Evolutionary conservation across 2,113 vertebrate species (phyloP).

Genomic region (Microtus pennsylvanicus): DNA sequence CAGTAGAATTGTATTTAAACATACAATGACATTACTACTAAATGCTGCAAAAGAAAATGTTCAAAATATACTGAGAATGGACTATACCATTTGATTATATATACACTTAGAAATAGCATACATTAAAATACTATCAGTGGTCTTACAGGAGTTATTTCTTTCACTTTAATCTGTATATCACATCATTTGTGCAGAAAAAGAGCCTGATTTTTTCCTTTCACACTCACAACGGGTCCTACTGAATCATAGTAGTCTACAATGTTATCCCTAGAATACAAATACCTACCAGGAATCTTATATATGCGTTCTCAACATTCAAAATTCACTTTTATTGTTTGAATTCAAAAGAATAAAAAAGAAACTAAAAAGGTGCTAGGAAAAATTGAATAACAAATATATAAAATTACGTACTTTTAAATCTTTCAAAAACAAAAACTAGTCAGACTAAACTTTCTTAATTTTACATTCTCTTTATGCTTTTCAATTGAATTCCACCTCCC

Average conservation of each 20-base stretch:
- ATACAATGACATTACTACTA: conserved; percentile 39
- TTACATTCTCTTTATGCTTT: background rate
- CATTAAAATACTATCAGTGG: background rate
- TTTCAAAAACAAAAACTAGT: conserved; percentile 28
- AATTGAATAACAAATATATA: conserved; percentile 42
- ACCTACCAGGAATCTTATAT: conserved; percentile 9
- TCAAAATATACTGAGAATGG: conserved; percentile 34
- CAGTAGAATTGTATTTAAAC: conserved; percentile 43
- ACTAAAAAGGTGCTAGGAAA: conserved; percentile 50
- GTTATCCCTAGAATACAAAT: background rate
- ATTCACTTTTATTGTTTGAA: conserved; percentile 43
- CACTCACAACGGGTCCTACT: conserved; percentile 13
- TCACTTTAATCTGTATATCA: background rate
- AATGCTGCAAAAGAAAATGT: conserved; percentile 10
- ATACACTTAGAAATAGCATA: background rate
- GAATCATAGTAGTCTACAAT: conserved; percentile 28
- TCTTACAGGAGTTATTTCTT: background rate
- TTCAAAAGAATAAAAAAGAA: conserved; percentile 57
- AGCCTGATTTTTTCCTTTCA: background rate
- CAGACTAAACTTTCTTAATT: conserved; percentile 14
- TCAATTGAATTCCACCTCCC: conserved; percentile 41
- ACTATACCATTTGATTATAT: conserved; percentile 14
- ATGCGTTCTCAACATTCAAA: conserved; percentile 25
- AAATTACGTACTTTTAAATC: conserved; percentile 29
- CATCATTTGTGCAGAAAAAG: background rate